Base-by-base conservation (phyloP, 2,888 invertebrate species). In the Tachina grossa region DNA sequence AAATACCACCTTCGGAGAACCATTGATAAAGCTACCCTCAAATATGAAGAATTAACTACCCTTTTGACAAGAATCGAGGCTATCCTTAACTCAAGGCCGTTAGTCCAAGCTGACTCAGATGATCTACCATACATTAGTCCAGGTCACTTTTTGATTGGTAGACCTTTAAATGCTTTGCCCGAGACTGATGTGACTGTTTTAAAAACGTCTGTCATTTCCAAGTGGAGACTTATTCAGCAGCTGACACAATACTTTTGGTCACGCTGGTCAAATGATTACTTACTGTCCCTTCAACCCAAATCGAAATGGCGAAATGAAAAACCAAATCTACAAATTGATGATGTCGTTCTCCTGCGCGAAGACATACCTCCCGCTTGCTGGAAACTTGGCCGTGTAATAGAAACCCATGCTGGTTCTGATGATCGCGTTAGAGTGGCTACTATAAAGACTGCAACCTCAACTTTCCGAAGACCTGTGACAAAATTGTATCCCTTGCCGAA, bases 391-490 rank as follows among this genome's bases (percentile, higher is more conserved):
- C 13, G 61, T 19, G 55, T 80, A 1, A 8, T 47, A 1, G 72
- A 80, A 22, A 80, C 72, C 57, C 80, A 74, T 66, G 72, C 65
- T 80, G 80, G 80, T 47, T 31, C 71, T 16, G 71, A 79, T 71
- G 71, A 71, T 3, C 31, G 45, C 6, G 53, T 79, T 1, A 43
- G 80, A 49, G 80, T 80, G 45, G 80, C 55, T 9, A 79, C 79
- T 6, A 14, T 72, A 9, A 71, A 55, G 14, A 80, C 79, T 8
- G 55, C 59, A 19, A 65, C 8, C 1, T 61, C 61, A 51, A 71
- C 63, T 9, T 78, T 53, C 13, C 19, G 9, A 9, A 43, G 79
- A 31, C 71, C 55, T 1, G 22, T 78, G 5, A 31, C 53, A n/a
- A 78, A 78, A 31, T n/a, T 78, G 1, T 71, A n/a, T 5, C 71